Evolutionary conservation across 2,797 vertebrate species (phyloP).

Genomic region (Echiichthys vipera): DNA sequence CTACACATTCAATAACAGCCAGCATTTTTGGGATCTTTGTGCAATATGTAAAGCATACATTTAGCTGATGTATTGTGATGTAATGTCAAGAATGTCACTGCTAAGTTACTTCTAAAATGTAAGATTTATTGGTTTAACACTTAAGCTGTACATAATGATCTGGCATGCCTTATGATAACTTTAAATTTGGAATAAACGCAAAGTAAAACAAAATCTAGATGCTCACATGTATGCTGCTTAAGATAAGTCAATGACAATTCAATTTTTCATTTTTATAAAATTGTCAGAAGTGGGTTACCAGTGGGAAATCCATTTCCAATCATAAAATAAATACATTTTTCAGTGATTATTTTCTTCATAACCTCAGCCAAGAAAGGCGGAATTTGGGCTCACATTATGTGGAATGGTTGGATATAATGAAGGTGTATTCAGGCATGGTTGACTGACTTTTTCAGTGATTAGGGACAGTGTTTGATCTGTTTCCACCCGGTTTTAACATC

Average conservation of each 20-base stretch:
- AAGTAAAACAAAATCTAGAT: not conserved
- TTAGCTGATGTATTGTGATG: not conserved
- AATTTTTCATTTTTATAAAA: not conserved
- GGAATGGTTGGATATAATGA: conserved; percentile 19
- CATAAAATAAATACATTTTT: not conserved
- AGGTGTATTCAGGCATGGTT: not conserved
- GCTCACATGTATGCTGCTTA: not conserved
- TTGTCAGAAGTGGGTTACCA: not conserved
- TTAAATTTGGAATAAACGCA: not conserved
- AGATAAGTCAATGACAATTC: not conserved
- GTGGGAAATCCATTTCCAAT: not conserved
- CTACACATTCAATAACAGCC: not conserved
- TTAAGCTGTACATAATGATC: not conserved
- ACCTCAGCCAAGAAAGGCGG: not conserved
- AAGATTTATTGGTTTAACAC: not conserved
- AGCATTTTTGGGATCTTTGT: not conserved
- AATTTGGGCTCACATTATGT: not conserved
- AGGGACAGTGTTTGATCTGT: not conserved
- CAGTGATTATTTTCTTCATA: not conserved
- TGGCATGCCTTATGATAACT: not conserved
- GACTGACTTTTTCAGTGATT: conserved; percentile 13
- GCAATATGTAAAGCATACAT: not conserved
- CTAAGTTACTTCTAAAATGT: not conserved
- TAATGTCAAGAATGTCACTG: not conserved
- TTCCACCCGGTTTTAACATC: too few species aligned